phyloP scores from a whole-genome alignment of 30 jellyfish, hydroid and myxozoan genomes.

The Clytia hemisphaerica region DNA sequence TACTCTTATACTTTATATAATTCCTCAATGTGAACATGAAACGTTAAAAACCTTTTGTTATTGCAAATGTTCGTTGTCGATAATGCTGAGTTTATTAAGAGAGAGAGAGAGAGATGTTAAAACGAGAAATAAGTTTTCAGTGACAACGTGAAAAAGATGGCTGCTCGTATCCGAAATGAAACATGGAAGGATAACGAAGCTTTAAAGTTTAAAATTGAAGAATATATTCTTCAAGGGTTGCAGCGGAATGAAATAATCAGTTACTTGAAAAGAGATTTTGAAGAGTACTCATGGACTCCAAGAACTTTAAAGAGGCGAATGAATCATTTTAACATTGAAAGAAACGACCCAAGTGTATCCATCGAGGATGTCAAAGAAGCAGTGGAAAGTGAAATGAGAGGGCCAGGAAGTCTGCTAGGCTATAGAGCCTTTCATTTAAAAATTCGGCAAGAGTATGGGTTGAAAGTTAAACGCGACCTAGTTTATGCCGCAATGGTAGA shows the following conservation, averaged over 20 bases:
- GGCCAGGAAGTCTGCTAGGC: conserved; percentile 36
- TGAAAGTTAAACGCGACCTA: conserved; percentile 18
- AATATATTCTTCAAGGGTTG: conserved; percentile 15
- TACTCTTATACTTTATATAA: too few relatives aligned
- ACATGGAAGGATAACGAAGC: conserved; percentile 15
- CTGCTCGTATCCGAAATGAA: not conserved
- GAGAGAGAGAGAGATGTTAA: too few relatives aligned
- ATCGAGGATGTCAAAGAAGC: conserved; percentile 11
- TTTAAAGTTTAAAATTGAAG: not conserved
- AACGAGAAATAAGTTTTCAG: too few relatives aligned
- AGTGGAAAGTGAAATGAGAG: conserved; percentile 15
- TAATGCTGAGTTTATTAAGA: too few relatives aligned
- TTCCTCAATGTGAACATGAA: too few relatives aligned
- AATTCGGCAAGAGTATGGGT: conserved; percentile 17
- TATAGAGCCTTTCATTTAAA: conserved; percentile 21
- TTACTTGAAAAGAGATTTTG: conserved; percentile 9
- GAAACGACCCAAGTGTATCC: conserved; percentile 10
- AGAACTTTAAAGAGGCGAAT: conserved; percentile 16
- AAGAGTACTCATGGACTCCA: conserved; percentile 29
- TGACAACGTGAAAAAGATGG: too few relatives aligned
- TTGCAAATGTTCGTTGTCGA: too few relatives aligned
- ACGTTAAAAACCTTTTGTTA: too few relatives aligned
- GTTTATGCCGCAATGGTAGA: conserved; percentile 31
- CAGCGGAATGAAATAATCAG: conserved; percentile 14
- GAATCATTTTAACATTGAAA: not conserved